Evolutionary conservation across 2,888 invertebrate genomes (phyloP), one percentile per base, ranked within the genome.

Genomic region (Strigamia crassipes): DNA sequence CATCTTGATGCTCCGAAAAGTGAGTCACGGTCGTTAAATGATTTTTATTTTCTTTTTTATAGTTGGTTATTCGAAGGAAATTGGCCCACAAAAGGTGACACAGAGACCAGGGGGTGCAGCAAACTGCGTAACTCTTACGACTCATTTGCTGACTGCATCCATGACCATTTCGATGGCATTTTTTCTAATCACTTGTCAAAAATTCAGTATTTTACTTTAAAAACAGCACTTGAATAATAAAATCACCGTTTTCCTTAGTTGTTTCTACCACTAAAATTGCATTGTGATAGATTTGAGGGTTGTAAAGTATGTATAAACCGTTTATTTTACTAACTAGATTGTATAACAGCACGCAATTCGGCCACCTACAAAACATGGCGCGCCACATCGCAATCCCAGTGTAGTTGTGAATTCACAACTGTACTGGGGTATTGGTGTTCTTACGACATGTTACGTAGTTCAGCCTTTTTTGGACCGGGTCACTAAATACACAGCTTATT

Each of bases 21-120:
- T 18, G 51, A 51, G 51, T 51, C 51, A 51, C 18, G 31, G 66
- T 66, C 23, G 27, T 13, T 23, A 66, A 66, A 66, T 27, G n/a
- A 51, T n/a, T 27, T 66, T 27, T 66, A 27, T 27, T 66, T 27
- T 27, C 27, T 23, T 66, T 66, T 66, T 66, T 66, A 66, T 27
- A 66, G 66, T 66, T 27, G 66, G 66, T 15, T 66, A 23, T 27
- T 66, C 66, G 12, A 66, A 27, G 27, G 66, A 66, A 66, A 66
- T 66, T 66, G 27, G 27, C 5, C 23, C 66, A 12, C 66, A 9
- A 66, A 66, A 27, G 27, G 23, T 23, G 31, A 66, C 66, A 27
- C 13, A 9, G 1, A 23, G 15, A 66, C 66, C 66, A 1, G 27
- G 23, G 3, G 61, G 31, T 15, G 12, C 66, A 27, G 66, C 66